Evolutionary conservation across 1,140 invertebrate genomes (phyloP).

Genomic region (Hirudo medicinalis): DNA sequence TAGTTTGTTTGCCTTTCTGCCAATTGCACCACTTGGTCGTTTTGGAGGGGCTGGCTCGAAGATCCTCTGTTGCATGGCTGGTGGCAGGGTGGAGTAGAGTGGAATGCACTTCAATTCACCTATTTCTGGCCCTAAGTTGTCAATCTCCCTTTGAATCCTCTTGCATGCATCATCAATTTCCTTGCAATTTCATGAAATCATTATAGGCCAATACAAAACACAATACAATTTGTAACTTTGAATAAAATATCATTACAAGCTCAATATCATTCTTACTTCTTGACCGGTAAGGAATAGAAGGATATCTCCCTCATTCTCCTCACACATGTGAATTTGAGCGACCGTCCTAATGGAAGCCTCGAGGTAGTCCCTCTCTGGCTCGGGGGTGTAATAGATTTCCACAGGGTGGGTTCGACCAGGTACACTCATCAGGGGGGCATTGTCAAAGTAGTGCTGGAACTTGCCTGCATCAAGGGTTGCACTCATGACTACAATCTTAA

Average conservation of each 20-base stretch:
- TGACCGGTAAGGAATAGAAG: slow-evolving; percentile 87
- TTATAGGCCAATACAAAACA: no score
- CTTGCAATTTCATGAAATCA: slow-evolving; percentile 38
- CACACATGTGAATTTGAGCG: slow-evolving; percentile 97
- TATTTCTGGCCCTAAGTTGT: slow-evolving; percentile 87
- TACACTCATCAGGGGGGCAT: slow-evolving; percentile 94
- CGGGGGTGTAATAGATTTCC: slow-evolving; percentile 97
- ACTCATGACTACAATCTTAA: slow-evolving; percentile 98
- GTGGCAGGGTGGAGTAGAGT: slow-evolving; percentile 91
- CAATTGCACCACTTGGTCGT: slow-evolving; percentile 82
- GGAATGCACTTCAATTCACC: slow-evolving; percentile 97
- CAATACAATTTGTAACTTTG: no score
- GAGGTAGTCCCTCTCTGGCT: slow-evolving; percentile 93
- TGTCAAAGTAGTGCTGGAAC: slow-evolving; percentile 97
- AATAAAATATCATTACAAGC: background rate
- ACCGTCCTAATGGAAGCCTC: slow-evolving; percentile 97
- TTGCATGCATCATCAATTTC: slow-evolving; percentile 99
- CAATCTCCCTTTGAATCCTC: slow-evolving; percentile 86
- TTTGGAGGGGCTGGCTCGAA: slow-evolving; percentile 81
- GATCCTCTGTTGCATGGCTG: slow-evolving; percentile 90
- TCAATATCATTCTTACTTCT: slow-evolving; percentile 44
- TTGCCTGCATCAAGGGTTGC: slow-evolving; percentile 99
- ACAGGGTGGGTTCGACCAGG: slow-evolving; percentile 90
- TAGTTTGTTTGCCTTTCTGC: slow-evolving; percentile 52
- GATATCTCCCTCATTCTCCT: slow-evolving; percentile 83